Base-by-base conservation (phyloP, 2,888 invertebrate genomes). In the Heteromurus nitidus region DNA sequence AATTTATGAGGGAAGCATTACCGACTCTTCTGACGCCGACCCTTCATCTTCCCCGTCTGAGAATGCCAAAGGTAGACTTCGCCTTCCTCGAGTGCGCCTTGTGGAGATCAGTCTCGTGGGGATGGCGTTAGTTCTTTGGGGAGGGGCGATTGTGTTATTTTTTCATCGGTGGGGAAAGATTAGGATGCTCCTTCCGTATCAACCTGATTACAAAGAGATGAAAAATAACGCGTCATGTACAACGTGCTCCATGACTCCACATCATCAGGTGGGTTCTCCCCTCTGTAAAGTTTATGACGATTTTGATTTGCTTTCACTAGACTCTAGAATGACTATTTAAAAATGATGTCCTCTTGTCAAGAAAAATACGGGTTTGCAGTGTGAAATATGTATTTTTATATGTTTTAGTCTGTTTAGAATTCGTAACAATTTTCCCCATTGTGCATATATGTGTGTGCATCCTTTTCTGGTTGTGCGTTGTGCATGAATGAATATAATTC, bases 21-120 rank as follows among this genome's bases (percentile, higher is more conserved):
- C 24, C 44, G 69, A 70, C 42, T 22, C 42, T n/a, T 26, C 60
- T 13, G 64, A 30, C 50, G 69, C 69, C 30, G 42, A 36, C 22
- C 44, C 65, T 1, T 31, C 64, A 3, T 30, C 65, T 30, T 47
- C 76, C 28, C 73, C 70, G 36, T 11, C 73, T 75, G 60, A 85
- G 76, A 36, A 70, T 73, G 20, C 58, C 70, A 62, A 83, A 76
- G 68, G 58, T 62, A 28, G 74, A 70, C 82, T 84, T 68, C 82
- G 84, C 58, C 67, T 87, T 44, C 87, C 87, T 13, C 73, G 82
- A 94, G 95, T 96, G 88, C 93, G 96, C 86, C 95, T 95, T 72
- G 95, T 96, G 86, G 96, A 96, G 91, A 94, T 96, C 88, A 95
- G 95, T 85, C 95, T 97, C 88, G 95, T 95, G 77, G 92, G 95